These are phyloP conservation scores for Mus caroli DNA, from an alignment of 2,797 vertebrate genomes.

Conservation along the genomic window DNA sequence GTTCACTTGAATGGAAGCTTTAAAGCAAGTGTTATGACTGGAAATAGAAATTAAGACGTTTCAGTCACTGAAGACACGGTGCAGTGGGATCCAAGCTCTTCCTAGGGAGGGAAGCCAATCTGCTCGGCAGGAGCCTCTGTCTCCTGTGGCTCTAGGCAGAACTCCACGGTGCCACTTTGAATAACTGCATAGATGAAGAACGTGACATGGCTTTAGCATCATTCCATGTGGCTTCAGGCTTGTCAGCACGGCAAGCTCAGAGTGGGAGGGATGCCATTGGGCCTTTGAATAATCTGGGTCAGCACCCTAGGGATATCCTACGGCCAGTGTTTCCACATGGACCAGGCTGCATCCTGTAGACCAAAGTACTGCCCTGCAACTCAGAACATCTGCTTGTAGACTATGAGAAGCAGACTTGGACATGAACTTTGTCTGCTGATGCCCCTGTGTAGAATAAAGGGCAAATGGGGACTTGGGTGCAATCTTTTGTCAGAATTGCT, in stretches of 20 bases:
- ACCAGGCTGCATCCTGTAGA: slow-evolving; percentile 43
- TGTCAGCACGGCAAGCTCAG: background rate
- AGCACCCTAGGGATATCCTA: slow-evolving; percentile 70
- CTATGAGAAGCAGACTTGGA: slow-evolving; percentile 68
- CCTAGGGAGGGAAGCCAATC: background rate
- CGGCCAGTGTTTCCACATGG: slow-evolving; percentile 68
- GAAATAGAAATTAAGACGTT: slow-evolving; percentile 59
- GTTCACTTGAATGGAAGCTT: slow-evolving; percentile 65
- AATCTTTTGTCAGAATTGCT: slow-evolving; percentile 30
- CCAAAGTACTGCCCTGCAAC: slow-evolving; percentile 64
- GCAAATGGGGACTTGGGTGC: background rate
- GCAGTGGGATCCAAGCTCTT: slow-evolving; percentile 1
- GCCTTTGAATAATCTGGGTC: slow-evolving; percentile 47
- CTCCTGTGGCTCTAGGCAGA: slow-evolving; percentile 49
- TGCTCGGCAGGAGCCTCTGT: background rate
- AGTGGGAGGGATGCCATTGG: slow-evolving; percentile 34
- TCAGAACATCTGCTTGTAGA: slow-evolving; percentile 54
- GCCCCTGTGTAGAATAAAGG: background rate
- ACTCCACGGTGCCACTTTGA: slow-evolving; percentile 43
- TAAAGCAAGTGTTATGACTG: slow-evolving; percentile 77
- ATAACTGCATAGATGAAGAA: slow-evolving; percentile 63
- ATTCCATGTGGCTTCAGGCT: slow-evolving; percentile 34
- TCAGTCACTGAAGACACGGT: slow-evolving; percentile 24
- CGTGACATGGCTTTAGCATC: slow-evolving; percentile 52
- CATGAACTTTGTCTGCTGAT: slow-evolving; percentile 21